phyloP scores from a whole-genome alignment of 2,113 vertebrate genomes.

The Petroica traversi region DNA sequence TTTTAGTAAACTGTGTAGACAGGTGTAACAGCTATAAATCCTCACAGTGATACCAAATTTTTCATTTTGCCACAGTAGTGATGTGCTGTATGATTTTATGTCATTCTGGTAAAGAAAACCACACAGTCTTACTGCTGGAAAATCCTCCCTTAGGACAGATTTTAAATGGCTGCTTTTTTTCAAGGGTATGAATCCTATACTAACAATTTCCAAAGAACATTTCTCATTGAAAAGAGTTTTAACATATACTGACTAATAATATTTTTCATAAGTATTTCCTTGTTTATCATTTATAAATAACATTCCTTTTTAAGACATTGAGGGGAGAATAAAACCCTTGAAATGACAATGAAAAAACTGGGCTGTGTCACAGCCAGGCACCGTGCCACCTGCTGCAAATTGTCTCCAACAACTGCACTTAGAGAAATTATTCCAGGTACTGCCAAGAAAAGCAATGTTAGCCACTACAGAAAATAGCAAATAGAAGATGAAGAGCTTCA shows the following conservation, averaged over 20 bases:
- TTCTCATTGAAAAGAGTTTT: background rate
- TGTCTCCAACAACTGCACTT: background rate
- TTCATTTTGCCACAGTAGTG: background rate
- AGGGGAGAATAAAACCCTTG: background rate
- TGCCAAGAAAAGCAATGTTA: slow-evolving; percentile 31
- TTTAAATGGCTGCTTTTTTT: background rate
- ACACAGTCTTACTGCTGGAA: background rate
- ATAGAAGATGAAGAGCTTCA: background rate
- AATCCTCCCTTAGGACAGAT: background rate
- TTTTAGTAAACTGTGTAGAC: background rate
- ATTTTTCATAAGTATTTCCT: background rate
- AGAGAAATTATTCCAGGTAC: slow-evolving; percentile 13
- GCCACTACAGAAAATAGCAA: background rate
- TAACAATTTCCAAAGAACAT: background rate
- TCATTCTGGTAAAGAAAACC: background rate
- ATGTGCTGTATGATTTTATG: background rate
- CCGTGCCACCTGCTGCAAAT: background rate
- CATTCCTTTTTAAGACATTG: background rate
- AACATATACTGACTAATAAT: background rate
- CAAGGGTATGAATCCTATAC: background rate
- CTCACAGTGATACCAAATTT: background rate
- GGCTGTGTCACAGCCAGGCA: background rate
- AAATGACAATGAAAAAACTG: background rate
- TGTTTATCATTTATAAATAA: background rate
- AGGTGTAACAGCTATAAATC: background rate